Base-by-base conservation (phyloP, 53 echinoderm and acorn worm species). In the Pentamera pediparva region DNA sequence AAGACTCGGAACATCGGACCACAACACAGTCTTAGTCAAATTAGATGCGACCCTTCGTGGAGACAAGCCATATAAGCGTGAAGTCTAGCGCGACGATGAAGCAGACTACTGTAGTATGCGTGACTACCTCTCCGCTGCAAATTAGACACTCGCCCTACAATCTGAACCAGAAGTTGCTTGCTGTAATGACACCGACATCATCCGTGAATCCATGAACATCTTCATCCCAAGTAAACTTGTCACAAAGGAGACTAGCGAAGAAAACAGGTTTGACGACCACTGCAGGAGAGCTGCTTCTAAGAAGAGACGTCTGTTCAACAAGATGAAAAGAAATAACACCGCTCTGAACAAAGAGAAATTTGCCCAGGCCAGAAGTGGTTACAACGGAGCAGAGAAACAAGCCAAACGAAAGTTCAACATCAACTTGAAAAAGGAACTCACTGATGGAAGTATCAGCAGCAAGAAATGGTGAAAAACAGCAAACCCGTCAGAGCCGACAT, bases 61-160 rank as follows among this genome's bases (percentile, higher is more conserved):
- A 47, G 86, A 85, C 65, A 76, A 85, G 38, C 81, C 81, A 10
- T 83, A 87, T 65, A 79, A 37, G 37, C 37, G 75, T 17, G 78
- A 78, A 45, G 62, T 72, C 24, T 78, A 73, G 78, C 45, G 37
- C 5, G 83, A 87, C 35, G 75, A 84, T 54, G 57, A 80, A 39
- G 75, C 83, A 45, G 75, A 79, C 70, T 84, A 51, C 61, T 79
- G 58, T 77, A 74, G 54, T 33, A 82, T 82, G 78, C 69, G 82
- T 49, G 76, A 53, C 35, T 62, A 49, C 48, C 7, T 83, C 12
- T 21, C 82, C 11, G 72, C 78, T 19, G 65, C 56, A 54, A 59
- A 75, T 59, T 85, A 70, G 86, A 26, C 75, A 7, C 32, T 21
- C 18, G 56, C 58, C 3, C 45, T 74, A 56, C 47, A 51, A 3